Base-by-base conservation (phyloP, 2,888 invertebrate genomes). In the Epinotia demarniana region DNA sequence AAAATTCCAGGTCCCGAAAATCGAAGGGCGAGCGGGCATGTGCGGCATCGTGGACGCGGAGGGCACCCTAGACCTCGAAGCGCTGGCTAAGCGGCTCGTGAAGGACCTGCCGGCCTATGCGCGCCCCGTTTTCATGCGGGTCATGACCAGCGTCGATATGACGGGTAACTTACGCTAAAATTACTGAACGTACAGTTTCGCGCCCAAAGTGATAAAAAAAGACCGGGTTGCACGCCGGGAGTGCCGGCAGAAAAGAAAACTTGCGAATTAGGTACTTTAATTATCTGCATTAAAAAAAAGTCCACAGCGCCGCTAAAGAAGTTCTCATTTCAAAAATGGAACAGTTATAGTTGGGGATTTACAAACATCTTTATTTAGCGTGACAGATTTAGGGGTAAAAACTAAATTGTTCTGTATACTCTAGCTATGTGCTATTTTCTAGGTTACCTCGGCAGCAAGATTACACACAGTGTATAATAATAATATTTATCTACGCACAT, bases 21-120 rank as follows among this genome's bases (percentile, higher is more conserved):
- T 95, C 9, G 98, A 98, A 88, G 99, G 99, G 0, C 95, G 97
- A 79, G 99, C 99, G 11, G 99, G 99, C 67, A 99, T 99, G 99
- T 99, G 98, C 18, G 98, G 99, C 27, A 97, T 99, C 78, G 97
- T 97, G 27, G 98, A 99, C 89, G 95, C 95, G 1, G 95, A 97
- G 55, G 94, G 95, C 46, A 94, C 95, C 2, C 88, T 98, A 18
- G 95, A 98, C 85, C 87, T 98, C 72, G 94, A 95, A 2, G 89
- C 91, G 76, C 91, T 98, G 68, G 93, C 95, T 0, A 90, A 92
- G 27, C 96, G 96, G 70, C 90, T 98, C 60, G 94, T 95, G 55
- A 96, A 96, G 82, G 95, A 96, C 69, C 89, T 99, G 78, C 99
- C 99, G 0, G 88, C 95, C 8, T 99, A 99, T 89, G 99, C 99